These are phyloP conservation scores for Microtus richardsoni DNA, from an alignment of 2,113 vertebrate species.

Conservation along the genomic window DNA sequence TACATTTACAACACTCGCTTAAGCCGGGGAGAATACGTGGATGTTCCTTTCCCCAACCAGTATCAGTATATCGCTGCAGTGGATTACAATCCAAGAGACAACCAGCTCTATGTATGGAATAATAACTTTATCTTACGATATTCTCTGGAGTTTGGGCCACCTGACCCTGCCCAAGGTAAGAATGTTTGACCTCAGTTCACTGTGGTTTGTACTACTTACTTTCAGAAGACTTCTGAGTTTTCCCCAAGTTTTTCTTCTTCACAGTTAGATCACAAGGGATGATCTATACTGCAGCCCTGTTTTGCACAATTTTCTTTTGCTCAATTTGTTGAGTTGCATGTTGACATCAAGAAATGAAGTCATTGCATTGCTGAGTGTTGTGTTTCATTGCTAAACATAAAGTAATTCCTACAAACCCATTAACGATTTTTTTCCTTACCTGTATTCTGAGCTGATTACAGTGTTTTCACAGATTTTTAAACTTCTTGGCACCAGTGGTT, in stretches of 20 bases:
- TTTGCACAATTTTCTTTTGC: background rate
- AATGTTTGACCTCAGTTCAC: background rate
- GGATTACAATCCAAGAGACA: constrained; percentile 99
- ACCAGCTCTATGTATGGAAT: constrained; percentile 99
- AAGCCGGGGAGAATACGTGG: constrained; percentile 94
- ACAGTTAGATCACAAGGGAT: background rate
- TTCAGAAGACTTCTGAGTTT: background rate
- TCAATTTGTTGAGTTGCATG: constrained; percentile 37
- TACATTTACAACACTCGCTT: constrained; percentile 97
- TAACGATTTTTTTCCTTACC: background rate
- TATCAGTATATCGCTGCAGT: constrained; percentile 99
- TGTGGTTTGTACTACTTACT: background rate
- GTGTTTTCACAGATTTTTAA: constrained; percentile 76
- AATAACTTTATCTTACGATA: constrained; percentile 99
- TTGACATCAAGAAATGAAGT: background rate
- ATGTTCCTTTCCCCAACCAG: constrained; percentile 98
- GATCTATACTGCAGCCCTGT: background rate
- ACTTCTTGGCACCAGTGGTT: constrained; percentile 76
- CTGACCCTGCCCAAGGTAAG: constrained; percentile 98
- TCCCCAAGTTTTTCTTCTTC: background rate
- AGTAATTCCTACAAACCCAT: constrained; percentile 59
- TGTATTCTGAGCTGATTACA: constrained; percentile 80
- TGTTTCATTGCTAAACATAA: constrained; percentile 49
- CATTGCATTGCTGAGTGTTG: constrained; percentile 40
- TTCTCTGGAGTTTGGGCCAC: constrained; percentile 96